Evolutionary conservation across 2,113 vertebrate species (phyloP).

Genomic region (Ceyx margarethae): DNA sequence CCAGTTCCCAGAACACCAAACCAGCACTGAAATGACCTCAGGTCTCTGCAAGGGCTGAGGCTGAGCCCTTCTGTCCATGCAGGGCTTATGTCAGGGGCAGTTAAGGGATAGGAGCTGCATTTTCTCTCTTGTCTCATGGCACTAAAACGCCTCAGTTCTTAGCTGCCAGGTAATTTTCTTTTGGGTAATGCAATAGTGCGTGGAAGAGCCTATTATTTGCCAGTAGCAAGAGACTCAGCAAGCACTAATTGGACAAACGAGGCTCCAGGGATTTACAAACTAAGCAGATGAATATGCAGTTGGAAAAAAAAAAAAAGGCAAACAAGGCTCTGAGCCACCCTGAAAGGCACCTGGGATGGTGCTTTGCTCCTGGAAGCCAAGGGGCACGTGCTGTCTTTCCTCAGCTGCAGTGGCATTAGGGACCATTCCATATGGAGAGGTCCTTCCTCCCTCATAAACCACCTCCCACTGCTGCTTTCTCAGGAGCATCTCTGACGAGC

Average conservation of each 20-base stretch:
- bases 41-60: neutral
- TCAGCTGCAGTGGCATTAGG: neutral
- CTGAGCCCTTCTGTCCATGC: neutral
- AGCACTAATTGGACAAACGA: constrained; percentile 60
- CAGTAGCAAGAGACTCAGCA: constrained; percentile 20
- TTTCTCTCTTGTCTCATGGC: neutral
- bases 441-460: neutral
- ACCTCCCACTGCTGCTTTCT: neutral
- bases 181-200: neutral
- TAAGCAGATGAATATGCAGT: constrained; percentile 43
- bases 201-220: constrained; percentile 23
- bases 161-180: constrained; percentile 9
- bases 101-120: neutral
- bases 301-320: constrained; percentile 13
- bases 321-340: constrained; percentile 2
- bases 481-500: neutral
- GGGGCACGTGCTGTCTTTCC: neutral
- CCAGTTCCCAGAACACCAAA: neutral
- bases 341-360: neutral
- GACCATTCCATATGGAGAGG: neutral
- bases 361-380: neutral
- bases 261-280: constrained; percentile 41
- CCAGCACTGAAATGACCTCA: neutral
- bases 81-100: neutral
- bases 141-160: fast-evolving